Evolutionary conservation across 2,113 vertebrate species (phyloP), one percentile per base, ranked within the genome.

Genomic region (Coregonus clupeaformis): DNA sequence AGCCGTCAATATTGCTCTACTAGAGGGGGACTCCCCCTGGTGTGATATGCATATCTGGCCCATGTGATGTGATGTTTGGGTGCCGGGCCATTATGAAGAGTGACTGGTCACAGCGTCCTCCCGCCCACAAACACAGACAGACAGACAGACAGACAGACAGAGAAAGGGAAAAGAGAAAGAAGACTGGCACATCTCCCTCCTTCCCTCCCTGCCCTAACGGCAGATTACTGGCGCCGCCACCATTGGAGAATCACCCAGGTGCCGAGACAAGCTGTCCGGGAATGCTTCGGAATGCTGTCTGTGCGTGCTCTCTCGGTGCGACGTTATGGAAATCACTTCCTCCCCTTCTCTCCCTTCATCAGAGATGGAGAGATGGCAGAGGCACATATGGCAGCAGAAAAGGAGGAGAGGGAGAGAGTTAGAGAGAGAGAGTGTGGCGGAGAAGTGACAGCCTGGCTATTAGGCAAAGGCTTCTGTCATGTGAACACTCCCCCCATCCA

Each of bases 391-490:
- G 82, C 22, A 65, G 45, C 59, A 63, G 69, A 77, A n/a, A 59
- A 68, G 63, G 66, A 70, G 71, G 18, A 57, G 65, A 49, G 47
- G 25, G 14, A 52, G 65, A 73, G 64, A 68, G 62, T 72, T 9
- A 24, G 9, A 55, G 57, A 68, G 76, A 68, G 65, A 75, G 71
- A 70, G 77, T 68, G 49, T 57, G 76, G 68, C 55, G 70, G 75
- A 72, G 78, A 22, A 18, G 36, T 14, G 52, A 89, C 88, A 90
- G 88, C 83, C 82, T 75, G 89, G 84, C 83, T 84, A 88, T 89
- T 87, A 89, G 86, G 83, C 80, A 78, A 82, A 89, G 80, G 86
- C 89, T 85, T 87, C 87, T 90, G 88, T 86, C 82, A 85, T 73
- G 78, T 72, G 74, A 84, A 75, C 73, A 73, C 76, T 71, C 18